Evolutionary conservation across 2,797 vertebrate species (phyloP).

Genomic region (Triplophysa bombifrons): DNA sequence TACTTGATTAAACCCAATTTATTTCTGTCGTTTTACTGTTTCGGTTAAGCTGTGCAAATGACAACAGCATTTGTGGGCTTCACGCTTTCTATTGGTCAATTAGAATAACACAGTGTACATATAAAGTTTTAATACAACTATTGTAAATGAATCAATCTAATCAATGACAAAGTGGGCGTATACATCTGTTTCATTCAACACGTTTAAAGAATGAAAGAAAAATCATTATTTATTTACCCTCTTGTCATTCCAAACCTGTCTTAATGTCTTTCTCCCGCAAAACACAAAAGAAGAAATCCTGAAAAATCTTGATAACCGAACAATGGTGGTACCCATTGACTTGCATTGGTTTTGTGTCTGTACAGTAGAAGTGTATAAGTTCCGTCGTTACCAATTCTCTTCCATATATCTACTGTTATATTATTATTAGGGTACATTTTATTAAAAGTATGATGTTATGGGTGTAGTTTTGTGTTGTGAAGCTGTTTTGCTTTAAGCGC

Average conservation of each 20-base stretch:
- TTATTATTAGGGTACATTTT: slow-evolving; percentile 21
- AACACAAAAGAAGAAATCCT: too few species aligned
- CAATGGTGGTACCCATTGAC: too few species aligned
- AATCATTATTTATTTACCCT: too few species aligned
- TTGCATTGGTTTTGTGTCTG: too few species aligned
- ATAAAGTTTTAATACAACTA: neutral
- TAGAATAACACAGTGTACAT: neutral
- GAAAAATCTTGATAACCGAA: too few species aligned
- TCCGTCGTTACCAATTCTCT: too few species aligned
- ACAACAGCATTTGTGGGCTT: slow-evolving; percentile 1
- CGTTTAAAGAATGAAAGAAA: neutral
- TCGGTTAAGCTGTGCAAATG: slow-evolving; percentile 35
- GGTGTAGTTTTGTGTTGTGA: slow-evolving; percentile 20
- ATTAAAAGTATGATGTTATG: slow-evolving; percentile 14
- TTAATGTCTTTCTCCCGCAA: too few species aligned
- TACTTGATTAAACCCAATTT: slow-evolving; percentile 16
- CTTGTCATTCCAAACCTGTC: too few species aligned
- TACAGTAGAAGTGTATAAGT: too few species aligned
- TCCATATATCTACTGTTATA: neutral
- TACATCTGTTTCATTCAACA: neutral
- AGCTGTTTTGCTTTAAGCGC: slow-evolving; percentile 14
- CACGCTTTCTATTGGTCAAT: neutral
- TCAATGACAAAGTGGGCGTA: neutral
- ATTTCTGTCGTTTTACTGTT: slow-evolving; percentile 21
- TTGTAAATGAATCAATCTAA: neutral